A percentile compares a stretch with the other conserved stretches of the same genome.
Evolutionary conservation across 1,140 invertebrate genomes (phyloP).

Genomic region (Sipha flava): DNA sequence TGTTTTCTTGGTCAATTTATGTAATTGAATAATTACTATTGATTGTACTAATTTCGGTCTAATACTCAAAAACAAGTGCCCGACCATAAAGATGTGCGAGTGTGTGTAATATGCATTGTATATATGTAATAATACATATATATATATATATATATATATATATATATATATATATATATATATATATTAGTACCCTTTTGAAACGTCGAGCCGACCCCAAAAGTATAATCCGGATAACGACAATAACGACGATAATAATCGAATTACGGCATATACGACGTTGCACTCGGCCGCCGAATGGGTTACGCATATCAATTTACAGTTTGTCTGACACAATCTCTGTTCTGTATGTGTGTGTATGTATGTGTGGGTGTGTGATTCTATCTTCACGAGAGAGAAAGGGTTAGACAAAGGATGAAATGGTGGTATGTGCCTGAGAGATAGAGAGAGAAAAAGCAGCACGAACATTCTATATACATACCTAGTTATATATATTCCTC

Average conservation of each 20-base stretch:
- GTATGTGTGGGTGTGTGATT: no score
- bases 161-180: not conserved
- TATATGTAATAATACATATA: no score
- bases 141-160: not conserved
- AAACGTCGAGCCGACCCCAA: not conserved
- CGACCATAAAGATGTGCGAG: no score
- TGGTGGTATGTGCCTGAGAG: not conserved
- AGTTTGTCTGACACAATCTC: not conserved
- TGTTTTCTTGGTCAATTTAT: no score
- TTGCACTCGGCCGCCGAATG: not conserved
- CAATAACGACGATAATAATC: constrained; percentile 1
- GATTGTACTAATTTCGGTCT: no score
- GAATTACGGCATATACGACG: not conserved
- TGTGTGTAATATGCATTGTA: no score
- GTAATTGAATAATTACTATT: no score
- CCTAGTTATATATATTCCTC: not conserved
- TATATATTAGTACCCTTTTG: not conserved
- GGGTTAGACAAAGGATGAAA: no score
- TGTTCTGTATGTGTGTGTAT: no score
- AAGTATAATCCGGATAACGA: not conserved
- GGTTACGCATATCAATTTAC: constrained; percentile 8
- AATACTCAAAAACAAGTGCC: not conserved
- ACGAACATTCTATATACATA: no score
- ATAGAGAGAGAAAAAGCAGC: not conserved
- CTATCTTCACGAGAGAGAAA: no score